phyloP scores from a whole-genome alignment of 2,113 vertebrate species.

The Epinephelus cyanopodus region DNA sequence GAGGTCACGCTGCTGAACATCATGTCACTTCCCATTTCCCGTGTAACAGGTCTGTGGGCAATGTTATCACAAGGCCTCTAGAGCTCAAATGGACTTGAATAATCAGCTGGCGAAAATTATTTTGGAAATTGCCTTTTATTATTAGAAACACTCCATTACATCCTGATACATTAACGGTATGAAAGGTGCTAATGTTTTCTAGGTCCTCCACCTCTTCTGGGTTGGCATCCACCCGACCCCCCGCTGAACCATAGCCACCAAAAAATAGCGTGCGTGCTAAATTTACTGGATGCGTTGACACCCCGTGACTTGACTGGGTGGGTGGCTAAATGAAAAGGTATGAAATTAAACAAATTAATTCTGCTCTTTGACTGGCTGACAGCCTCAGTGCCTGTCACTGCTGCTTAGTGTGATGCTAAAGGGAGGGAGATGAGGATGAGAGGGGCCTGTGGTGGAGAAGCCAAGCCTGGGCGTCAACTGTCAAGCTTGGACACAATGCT shows the following conservation, averaged over 20 bases:
- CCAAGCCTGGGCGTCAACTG: conserved; percentile 62
- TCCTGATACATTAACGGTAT: conserved; percentile 69
- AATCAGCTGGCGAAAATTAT: conserved; percentile 73
- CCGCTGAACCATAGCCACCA: conserved; percentile 24
- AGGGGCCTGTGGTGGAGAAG: conserved; percentile 53
- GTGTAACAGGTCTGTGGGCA: conserved; percentile 62
- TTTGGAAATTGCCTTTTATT: conserved; percentile 76
- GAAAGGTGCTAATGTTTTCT: conserved; percentile 63
- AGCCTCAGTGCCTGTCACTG: conserved; percentile 58
- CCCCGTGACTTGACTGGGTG: conserved; percentile 41
- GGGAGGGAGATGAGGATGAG: conserved; percentile 23
- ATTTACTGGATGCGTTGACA: conserved; percentile 76
- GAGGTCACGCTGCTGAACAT: conserved; percentile 66
- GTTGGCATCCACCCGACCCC: not conserved
- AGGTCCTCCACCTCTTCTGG: conserved; percentile 10
- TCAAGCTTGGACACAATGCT: conserved; percentile 62
- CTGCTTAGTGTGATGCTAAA: conserved; percentile 55
- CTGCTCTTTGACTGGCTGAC: conserved; percentile 71
- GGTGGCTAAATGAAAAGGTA: conserved; percentile 74
- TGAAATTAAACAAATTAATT: conserved; percentile 85
- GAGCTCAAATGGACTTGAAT: conserved; percentile 65
- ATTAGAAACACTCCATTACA: conserved; percentile 80
- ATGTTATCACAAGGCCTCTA: conserved; percentile 65
- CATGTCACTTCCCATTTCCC: conserved; percentile 74
- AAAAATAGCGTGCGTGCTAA: conserved; percentile 64